phyloP scores from a whole-genome alignment of 2,888 invertebrate genomes.

The Bedellia somnulentella region DNA sequence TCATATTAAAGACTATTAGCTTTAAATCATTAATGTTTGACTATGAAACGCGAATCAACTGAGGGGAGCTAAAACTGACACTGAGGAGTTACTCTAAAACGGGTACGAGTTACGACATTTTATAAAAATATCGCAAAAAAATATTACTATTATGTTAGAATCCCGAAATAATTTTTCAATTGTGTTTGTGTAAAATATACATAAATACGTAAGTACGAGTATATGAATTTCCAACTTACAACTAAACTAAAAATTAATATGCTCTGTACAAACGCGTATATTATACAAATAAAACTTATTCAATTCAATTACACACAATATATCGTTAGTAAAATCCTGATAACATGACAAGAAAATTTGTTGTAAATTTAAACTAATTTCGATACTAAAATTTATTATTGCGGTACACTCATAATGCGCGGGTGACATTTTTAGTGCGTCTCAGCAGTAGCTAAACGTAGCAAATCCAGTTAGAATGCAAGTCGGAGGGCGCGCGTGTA shows the following conservation, averaged over 20 bases:
- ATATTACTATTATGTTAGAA: too few species aligned
- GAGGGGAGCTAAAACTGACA: not conserved
- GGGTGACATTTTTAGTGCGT: too few species aligned
- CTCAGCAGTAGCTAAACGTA: too few species aligned
- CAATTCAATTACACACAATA: not conserved
- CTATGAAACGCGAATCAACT: not conserved
- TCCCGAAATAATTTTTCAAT: too few species aligned
- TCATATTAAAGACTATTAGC: not conserved
- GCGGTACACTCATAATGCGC: too few species aligned
- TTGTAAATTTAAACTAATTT: not conserved
- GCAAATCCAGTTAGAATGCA: slow-evolving; percentile 4
- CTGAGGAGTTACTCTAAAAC: not conserved
- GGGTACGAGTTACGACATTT: not conserved
- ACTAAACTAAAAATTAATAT: too few species aligned
- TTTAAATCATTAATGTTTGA: not conserved
- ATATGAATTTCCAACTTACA: too few species aligned
- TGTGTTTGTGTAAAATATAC: too few species aligned
- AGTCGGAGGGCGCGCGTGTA: slow-evolving; percentile 21
- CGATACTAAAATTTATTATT: not conserved
- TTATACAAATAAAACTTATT: not conserved
- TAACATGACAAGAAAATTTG: not conserved
- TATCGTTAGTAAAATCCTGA: not conserved
- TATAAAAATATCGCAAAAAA: too few species aligned
- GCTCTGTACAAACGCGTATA: too few species aligned
- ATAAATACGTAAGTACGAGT: too few species aligned